Evolutionary conservation across 1,140 invertebrate species (phyloP).

Genomic region (Meteorus sp.): DNA sequence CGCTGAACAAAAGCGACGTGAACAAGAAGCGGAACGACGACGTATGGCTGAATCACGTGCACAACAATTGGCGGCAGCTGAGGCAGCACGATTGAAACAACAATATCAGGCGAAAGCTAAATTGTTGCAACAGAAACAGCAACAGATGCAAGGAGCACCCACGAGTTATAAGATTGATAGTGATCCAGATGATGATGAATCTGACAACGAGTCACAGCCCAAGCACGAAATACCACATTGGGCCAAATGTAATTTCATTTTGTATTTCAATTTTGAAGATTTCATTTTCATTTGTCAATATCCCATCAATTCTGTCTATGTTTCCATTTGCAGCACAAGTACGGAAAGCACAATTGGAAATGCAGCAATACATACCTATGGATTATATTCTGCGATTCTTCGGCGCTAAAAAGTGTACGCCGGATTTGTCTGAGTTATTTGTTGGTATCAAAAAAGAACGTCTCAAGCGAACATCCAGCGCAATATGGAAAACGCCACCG

Average conservation of each 20-base stretch:
- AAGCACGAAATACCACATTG: constrained; percentile 59
- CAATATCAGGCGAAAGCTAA: constrained; percentile 32
- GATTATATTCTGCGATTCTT: constrained; percentile 63
- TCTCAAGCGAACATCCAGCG: constrained; percentile 71
- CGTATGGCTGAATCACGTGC: constrained; percentile 44
- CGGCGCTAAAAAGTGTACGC: constrained; percentile 64
- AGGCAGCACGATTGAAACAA: constrained; percentile 47
- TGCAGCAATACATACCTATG: constrained; percentile 47
- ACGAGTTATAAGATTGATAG: constrained; percentile 46
- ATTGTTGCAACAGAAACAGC: constrained; percentile 1
- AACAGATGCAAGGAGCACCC: constrained; percentile 28
- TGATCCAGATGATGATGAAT: constrained; percentile 60
- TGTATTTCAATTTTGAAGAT: too few species aligned
- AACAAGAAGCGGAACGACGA: constrained; percentile 54
- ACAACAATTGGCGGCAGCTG: constrained; percentile 48
- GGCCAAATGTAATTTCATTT: constrained; percentile 54
- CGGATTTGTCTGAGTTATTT: constrained; percentile 69
- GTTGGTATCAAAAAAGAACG: constrained; percentile 65
- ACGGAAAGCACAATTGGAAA: constrained; percentile 41
- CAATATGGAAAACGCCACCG: constrained; percentile 70
- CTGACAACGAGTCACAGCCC: constrained; percentile 61
- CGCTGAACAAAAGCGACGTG: constrained; percentile 59
- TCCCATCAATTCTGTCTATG: constrained; percentile 36
- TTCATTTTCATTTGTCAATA: constrained; percentile 34
- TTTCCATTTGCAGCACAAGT: constrained; percentile 39